Evolutionary conservation across 2,113 vertebrate genomes (phyloP).

Genomic region (Glaucidium brasilianum): DNA sequence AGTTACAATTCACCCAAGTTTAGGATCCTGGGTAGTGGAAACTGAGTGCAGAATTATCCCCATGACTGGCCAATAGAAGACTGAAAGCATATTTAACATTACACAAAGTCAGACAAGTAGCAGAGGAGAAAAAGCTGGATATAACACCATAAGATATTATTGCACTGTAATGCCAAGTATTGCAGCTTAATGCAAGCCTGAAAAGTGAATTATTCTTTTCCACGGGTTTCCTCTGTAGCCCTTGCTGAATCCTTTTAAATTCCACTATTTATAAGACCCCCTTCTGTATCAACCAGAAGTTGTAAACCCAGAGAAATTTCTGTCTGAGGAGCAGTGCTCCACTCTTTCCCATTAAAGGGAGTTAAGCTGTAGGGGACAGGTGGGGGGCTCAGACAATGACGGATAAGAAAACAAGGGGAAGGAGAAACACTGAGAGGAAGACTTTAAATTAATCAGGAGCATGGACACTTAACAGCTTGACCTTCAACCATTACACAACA

Average conservation of each 20-base stretch:
- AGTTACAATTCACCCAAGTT: neutral
- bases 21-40: neutral
- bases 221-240: neutral
- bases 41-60: neutral
- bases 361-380: fast-evolving
- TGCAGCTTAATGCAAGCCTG: neutral
- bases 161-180: neutral
- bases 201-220: neutral
- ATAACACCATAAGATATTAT: neutral
- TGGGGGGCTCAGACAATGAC: neutral
- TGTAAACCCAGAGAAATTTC: neutral
- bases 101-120: neutral
- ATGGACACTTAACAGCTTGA: neutral
- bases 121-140: neutral
- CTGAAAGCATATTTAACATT: neutral
- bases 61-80: neutral
- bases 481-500: neutral
- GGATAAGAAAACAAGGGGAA: neutral
- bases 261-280: neutral
- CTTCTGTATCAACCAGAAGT: neutral
- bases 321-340: no score
- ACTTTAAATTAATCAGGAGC: neutral
- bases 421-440: neutral
- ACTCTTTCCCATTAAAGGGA: neutral
- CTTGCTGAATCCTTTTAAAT: neutral